Conservation (phyloP, 2,797 vertebrate genomes). For the Chaunax sp. region DNA sequence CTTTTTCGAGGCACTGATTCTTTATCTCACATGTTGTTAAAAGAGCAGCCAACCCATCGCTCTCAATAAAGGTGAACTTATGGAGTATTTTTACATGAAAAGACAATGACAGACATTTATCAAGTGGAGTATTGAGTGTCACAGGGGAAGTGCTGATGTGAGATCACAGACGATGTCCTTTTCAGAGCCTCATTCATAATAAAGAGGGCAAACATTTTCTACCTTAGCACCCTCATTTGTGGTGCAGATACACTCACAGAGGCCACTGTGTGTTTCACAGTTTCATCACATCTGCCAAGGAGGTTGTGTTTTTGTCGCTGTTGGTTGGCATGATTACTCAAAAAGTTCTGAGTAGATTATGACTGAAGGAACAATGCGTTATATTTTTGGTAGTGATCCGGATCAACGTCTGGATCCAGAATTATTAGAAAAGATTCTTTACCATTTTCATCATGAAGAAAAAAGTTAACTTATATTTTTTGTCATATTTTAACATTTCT, state of each 20-base stretch:
- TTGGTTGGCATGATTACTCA: too few relatives aligned
- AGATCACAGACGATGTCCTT: slow-evolving; percentile 53
- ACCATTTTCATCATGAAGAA: too few relatives aligned
- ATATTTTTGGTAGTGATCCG: too few relatives aligned
- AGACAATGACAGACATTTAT: slow-evolving; percentile 63
- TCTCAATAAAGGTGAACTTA: slow-evolving; percentile 51
- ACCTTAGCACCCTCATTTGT: slow-evolving; percentile 48
- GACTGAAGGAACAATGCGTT: too few relatives aligned
- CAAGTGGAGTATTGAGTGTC: slow-evolving; percentile 64
- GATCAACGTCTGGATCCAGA: too few relatives aligned
- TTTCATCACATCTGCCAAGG: not conserved
- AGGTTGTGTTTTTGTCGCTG: not conserved
- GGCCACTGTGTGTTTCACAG: not conserved
- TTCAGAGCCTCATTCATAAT: slow-evolving; percentile 66
- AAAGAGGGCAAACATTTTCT: slow-evolving; percentile 53
- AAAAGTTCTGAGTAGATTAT: too few relatives aligned
- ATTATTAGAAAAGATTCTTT: too few relatives aligned
- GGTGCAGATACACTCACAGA: slow-evolving; percentile 8
- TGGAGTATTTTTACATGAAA: slow-evolving; percentile 43
- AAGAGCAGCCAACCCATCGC: slow-evolving; percentile 29
- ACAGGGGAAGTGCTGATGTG: slow-evolving; percentile 62
- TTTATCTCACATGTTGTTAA: slow-evolving; percentile 38
- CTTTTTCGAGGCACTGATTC: slow-evolving; percentile 45
- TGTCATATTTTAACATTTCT: too few relatives aligned
- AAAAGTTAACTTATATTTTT: too few relatives aligned